A percentile compares a stretch with the other conserved stretches of the same genome.
phyloP scores from a whole-genome alignment of 2,888 invertebrate species.

The Cylloceria caligata region DNA sequence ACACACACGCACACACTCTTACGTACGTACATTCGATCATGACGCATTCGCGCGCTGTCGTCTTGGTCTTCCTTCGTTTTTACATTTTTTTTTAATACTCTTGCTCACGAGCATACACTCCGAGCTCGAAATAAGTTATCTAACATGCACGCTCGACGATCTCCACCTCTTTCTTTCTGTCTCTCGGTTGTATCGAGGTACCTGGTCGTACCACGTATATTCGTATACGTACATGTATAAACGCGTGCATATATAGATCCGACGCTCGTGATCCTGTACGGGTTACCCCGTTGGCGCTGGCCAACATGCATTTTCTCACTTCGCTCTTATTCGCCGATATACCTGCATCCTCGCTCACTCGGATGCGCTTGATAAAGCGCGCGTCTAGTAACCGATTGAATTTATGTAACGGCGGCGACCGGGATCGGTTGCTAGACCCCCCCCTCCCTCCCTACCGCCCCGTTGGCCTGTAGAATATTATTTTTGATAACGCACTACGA shows the following conservation, averaged over 20 bases:
- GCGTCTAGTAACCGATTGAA: constrained; percentile 77
- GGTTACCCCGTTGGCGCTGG: background rate
- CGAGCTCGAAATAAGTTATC: constrained; percentile 39
- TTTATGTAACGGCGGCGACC: constrained; percentile 78
- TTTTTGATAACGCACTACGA: constrained; percentile 73
- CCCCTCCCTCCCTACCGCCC: too few relatives aligned
- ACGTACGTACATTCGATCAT: constrained; percentile 36
- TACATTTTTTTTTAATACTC: constrained; percentile 5
- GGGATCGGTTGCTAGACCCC: constrained; percentile 2
- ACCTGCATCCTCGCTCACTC: background rate
- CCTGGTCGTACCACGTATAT: constrained; percentile 35
- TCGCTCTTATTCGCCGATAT: constrained; percentile 64
- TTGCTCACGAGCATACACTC: constrained; percentile 13
- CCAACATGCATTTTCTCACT: constrained; percentile 15
- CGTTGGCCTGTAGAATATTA: constrained; percentile 64
- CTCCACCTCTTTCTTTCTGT: constrained; percentile 8
- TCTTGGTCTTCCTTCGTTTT: constrained; percentile 11
- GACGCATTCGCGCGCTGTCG: constrained; percentile 40
- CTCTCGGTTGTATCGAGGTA: constrained; percentile 30
- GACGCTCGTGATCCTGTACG: background rate
- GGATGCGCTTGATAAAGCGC: constrained; percentile 37
- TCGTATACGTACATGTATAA: constrained; percentile 7
- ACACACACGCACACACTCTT: constrained; percentile 3
- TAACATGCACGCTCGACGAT: constrained; percentile 15
- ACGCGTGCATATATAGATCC: background rate